Evolutionary conservation across 2,113 vertebrate species (phyloP).

Genomic region (Lasiurus cinereus): DNA sequence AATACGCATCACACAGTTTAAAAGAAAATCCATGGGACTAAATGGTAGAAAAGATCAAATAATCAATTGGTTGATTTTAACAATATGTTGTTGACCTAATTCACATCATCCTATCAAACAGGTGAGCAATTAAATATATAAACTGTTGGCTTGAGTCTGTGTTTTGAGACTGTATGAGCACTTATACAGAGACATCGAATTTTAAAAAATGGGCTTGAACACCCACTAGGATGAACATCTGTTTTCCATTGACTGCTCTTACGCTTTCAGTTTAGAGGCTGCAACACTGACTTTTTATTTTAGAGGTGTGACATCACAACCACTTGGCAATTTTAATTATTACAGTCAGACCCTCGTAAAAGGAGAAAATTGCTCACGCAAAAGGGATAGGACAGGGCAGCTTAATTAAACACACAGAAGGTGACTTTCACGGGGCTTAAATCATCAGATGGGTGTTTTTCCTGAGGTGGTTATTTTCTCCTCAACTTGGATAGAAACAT

Average conservation of each 20-base stretch:
- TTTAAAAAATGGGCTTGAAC: conserved; percentile 20
- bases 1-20: no score
- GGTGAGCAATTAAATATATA: neutral
- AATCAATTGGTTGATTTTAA: conserved; percentile 21
- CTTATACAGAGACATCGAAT: neutral
- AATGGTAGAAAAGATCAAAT: neutral
- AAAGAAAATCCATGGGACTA: neutral
- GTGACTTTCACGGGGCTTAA: neutral
- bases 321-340: conserved; percentile 52
- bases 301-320: neutral
- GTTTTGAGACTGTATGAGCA: conserved; percentile 12
- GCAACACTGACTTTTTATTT: neutral
- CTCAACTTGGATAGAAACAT: neutral
- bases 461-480: neutral
- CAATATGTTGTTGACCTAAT: conserved; percentile 2
- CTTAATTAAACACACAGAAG: neutral
- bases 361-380: conserved; percentile 8
- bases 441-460: neutral
- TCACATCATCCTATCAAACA: neutral
- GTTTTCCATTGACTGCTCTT: conserved; percentile 46
- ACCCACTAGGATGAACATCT: conserved; percentile 54
- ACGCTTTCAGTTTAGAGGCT: conserved; percentile 50
- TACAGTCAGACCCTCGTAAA: conserved; percentile 14
- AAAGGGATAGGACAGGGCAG: neutral
- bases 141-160: neutral